phyloP scores from a whole-genome alignment of 2,113 vertebrate species.

The Corythornis madagascariensis region DNA sequence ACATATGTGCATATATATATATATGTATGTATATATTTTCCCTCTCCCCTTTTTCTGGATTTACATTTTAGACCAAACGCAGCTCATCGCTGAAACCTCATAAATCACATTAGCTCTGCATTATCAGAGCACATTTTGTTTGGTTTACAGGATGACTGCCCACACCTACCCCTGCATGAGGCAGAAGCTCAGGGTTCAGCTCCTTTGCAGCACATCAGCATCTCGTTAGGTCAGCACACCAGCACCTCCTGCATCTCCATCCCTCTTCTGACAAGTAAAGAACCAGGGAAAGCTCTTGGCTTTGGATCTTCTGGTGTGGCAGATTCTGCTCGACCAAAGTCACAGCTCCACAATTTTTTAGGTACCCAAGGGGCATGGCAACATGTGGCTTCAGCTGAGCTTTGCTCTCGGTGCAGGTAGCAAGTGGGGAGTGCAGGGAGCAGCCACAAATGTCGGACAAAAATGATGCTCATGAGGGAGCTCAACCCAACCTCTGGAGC shows the following conservation, averaged over 20 bases:
- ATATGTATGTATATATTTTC: background rate
- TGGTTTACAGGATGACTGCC: background rate
- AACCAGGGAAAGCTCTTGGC: background rate
- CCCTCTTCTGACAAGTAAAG: background rate
- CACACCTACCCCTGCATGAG: background rate
- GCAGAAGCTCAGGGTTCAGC: background rate
- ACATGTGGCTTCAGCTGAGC: background rate
- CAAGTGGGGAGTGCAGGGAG: background rate
- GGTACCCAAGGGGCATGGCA: background rate
- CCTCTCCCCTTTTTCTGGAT: conserved; percentile 3
- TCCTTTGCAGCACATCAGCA: fast-evolving
- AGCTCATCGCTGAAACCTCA: background rate
- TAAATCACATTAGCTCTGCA: background rate
- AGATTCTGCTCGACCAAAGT: background rate
- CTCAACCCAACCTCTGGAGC: background rate
- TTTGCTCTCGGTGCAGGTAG: background rate
- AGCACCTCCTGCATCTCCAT: background rate
- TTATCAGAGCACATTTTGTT: background rate
- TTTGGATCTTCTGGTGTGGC: background rate
- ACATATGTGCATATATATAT: background rate
- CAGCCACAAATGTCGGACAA: background rate
- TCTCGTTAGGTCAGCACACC: background rate
- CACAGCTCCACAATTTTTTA: background rate
- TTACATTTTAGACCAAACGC: conserved; percentile 5
- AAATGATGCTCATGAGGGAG: background rate